Evolutionary conservation across 2,888 invertebrate genomes (phyloP), one percentile per base, ranked within the genome.

Genomic region (Dusona sp.): DNA sequence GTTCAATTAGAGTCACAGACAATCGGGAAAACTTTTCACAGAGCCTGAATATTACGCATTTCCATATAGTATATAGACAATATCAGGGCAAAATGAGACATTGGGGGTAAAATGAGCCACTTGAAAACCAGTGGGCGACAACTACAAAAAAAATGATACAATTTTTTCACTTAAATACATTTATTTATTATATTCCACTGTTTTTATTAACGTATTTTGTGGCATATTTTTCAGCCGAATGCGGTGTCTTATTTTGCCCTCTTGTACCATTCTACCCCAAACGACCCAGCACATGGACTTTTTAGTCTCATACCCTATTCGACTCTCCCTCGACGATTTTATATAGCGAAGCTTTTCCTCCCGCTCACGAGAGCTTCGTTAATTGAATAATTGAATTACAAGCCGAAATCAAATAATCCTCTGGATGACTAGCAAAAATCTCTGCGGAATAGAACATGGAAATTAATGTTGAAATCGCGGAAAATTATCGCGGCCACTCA

Each of bases 1-100:
- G 89, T 90, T 91, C 90, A 91, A 92, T 92, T 91, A 92, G 89
- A 85, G 90, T 89, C 90, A 88, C 82, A 86, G 83, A 89, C 88
- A 87, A 90, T 90, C 87, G 88, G 78, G 77, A 81, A 87, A 89
- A 88, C 82, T 88, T 82, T 74, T 68, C 54, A 82, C 68, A 79
- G 81, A 86, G 57, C 42, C 73, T 67, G 74, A 74, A 45, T 57
- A 73, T 73, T 54, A 57, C n/a, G 48, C 3, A 48, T 16, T 4
- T 4, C 42, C 9, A 4, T 16, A 45, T 13, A 45, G 13, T 13
- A 13, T 11, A 45, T 3, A 13, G 13, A 13, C 2, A 2, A 16
- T 3, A 48, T 48, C 19, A 16, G 48, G 42, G 11, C 4, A 11
- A 9, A 42, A 9, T 42, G 42, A 2, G 11, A 42, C 42, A 9